These are phyloP conservation scores for Vidua chalybeata DNA, from an alignment of 2,113 vertebrate genomes.

Conservation along the genomic window DNA sequence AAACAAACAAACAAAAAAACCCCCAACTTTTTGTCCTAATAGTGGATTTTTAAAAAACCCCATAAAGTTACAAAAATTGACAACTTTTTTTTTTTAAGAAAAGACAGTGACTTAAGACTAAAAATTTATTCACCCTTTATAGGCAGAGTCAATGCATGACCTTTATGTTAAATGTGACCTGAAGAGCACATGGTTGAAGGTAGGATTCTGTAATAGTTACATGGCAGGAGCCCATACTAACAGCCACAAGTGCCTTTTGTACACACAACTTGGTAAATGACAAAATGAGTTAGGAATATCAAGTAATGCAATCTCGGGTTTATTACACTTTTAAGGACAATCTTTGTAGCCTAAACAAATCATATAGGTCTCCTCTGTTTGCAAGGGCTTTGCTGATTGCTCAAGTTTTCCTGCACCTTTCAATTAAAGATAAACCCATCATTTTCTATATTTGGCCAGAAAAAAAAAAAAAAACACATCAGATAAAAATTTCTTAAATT, in stretches of 20 bases:
- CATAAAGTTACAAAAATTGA: background rate
- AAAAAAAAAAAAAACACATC: background rate
- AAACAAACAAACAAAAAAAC: background rate
- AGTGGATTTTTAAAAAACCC: background rate
- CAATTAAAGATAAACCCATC: background rate
- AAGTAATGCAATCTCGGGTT: background rate
- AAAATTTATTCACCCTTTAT: background rate
- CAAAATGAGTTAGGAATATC: background rate
- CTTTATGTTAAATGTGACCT: background rate
- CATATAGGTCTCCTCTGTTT: background rate
- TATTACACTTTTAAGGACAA: background rate
- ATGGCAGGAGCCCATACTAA: background rate
- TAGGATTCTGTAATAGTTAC: background rate
- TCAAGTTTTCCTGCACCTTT: background rate
- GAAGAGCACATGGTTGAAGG: background rate
- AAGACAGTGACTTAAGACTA: background rate
- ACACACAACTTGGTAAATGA: background rate
- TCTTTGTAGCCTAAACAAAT: background rate
- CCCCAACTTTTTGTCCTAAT: background rate
- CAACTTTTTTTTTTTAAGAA: background rate
- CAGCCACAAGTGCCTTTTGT: background rate
- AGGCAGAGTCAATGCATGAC: fast-evolving
- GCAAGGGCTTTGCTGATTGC: background rate
- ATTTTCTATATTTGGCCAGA: background rate
- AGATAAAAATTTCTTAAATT: background rate